Conservation (phyloP, 2,888 invertebrate species). For the Melipona bicolor region DNA sequence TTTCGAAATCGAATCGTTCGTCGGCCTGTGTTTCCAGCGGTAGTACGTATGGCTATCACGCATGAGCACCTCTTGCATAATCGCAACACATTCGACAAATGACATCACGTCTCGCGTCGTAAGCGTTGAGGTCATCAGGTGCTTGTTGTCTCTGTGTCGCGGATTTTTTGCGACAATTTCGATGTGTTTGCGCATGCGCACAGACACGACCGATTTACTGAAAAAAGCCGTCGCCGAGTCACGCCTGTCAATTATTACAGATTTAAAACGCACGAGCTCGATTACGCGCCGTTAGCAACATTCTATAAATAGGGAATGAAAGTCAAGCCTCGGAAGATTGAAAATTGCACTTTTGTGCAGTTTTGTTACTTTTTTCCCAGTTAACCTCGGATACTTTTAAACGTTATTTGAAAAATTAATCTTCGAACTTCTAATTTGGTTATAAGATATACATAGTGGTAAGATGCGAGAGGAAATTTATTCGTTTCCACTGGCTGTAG, state of each 20-base stretch:
- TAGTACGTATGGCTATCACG: conserved; percentile 14
- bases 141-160: conserved; percentile 56
- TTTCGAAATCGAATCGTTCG: conserved; percentile 41
- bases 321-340: background rate
- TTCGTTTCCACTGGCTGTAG: conserved; percentile 10
- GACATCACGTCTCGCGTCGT: conserved; percentile 72
- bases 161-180: conserved; percentile 60
- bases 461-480: background rate
- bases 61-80: conserved; percentile 70
- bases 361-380: background rate
- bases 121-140: conserved; percentile 72
- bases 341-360: too few species aligned
- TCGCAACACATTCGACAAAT: conserved; percentile 68
- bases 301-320: conserved; percentile 50
- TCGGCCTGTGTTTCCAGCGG: background rate
- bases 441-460: background rate
- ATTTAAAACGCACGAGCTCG: conserved; percentile 48
- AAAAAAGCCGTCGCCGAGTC: conserved; percentile 48
- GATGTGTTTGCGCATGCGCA: background rate
- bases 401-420: background rate
- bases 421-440: background rate
- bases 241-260: conserved; percentile 28
- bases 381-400: background rate
- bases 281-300: conserved; percentile 26
- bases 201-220: conserved; percentile 46